Conservation (phyloP, 2,113 vertebrate genomes). For the Heterocephalus glaber region DNA sequence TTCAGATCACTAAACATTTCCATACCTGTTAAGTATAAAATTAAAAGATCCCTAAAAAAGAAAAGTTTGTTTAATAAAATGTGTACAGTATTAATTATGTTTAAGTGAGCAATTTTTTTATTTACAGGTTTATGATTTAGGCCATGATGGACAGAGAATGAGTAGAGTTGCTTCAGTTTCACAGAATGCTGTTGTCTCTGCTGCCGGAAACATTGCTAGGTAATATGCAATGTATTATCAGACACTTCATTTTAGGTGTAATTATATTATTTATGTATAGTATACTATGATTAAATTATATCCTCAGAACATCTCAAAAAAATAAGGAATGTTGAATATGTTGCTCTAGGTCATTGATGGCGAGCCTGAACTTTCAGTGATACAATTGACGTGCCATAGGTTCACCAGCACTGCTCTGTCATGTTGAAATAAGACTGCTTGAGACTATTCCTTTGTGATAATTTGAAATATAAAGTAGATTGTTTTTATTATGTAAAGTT, state of each 20-base stretch:
- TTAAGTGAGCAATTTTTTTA: constrained; percentile 51
- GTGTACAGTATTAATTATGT: background rate
- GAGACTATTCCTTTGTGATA: background rate
- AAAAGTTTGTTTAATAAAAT: background rate
- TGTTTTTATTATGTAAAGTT: background rate
- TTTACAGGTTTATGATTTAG: constrained; percentile 95
- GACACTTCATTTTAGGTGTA: background rate
- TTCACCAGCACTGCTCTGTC: background rate
- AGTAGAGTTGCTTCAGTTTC: constrained; percentile 95
- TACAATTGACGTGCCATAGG: background rate
- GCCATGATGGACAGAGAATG: constrained; percentile 95
- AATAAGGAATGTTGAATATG: background rate
- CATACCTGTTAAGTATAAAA: background rate
- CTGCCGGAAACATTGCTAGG: constrained; percentile 97
- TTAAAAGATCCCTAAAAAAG: constrained; percentile 3
- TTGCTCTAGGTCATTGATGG: background rate
- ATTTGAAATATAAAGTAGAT: background rate
- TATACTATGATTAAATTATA: background rate
- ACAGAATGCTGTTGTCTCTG: constrained; percentile 92
- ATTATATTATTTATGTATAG: background rate
- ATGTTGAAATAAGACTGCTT: background rate
- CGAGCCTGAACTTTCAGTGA: background rate
- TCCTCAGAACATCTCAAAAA: background rate
- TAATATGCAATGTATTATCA: constrained; percentile 68
- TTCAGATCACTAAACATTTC: constrained; percentile 9